Evolutionary conservation across 2,888 invertebrate species (phyloP).

Genomic region (Gryllus longicercus): DNA sequence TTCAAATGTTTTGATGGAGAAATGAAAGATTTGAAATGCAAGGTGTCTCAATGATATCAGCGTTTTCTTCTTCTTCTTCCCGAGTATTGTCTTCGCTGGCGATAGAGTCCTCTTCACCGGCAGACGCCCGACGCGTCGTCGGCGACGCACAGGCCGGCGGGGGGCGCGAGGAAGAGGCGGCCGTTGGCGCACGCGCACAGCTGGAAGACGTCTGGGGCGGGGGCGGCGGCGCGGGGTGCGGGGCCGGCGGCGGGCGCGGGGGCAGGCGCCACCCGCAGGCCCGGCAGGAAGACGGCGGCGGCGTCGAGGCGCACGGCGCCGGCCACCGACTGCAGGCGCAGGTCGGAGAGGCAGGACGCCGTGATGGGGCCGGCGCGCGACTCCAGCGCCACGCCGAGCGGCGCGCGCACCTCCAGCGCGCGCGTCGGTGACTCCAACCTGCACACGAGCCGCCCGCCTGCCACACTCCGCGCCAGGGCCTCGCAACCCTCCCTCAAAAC

Average conservation of each 20-base stretch:
- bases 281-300: neutral
- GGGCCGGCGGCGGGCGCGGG: neutral
- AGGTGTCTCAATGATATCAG: too few species aligned
- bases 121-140: neutral
- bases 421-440: slow-evolving; percentile 88
- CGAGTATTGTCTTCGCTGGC: too few species aligned
- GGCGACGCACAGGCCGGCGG: neutral
- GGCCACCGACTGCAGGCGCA: slow-evolving; percentile 74
- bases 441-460: slow-evolving; percentile 36
- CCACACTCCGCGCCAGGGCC: neutral
- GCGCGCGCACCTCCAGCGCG: slow-evolving; percentile 75
- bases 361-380: slow-evolving; percentile 85
- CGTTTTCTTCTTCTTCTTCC: too few species aligned
- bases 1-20: too few species aligned
- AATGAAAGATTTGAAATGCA: too few species aligned
- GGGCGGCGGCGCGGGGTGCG: neutral
- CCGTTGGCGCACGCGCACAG: slow-evolving; percentile 1
- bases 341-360: slow-evolving; percentile 75
- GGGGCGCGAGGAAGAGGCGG: neutral
- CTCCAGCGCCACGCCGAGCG: slow-evolving; percentile 76
- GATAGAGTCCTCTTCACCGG: neutral
- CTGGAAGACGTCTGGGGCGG: neutral
- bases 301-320: slow-evolving; percentile 58
- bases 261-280: neutral
- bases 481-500: too few species aligned